phyloP scores from a whole-genome alignment of 2,888 invertebrate species.

The Digitonthophagus gazella region DNA sequence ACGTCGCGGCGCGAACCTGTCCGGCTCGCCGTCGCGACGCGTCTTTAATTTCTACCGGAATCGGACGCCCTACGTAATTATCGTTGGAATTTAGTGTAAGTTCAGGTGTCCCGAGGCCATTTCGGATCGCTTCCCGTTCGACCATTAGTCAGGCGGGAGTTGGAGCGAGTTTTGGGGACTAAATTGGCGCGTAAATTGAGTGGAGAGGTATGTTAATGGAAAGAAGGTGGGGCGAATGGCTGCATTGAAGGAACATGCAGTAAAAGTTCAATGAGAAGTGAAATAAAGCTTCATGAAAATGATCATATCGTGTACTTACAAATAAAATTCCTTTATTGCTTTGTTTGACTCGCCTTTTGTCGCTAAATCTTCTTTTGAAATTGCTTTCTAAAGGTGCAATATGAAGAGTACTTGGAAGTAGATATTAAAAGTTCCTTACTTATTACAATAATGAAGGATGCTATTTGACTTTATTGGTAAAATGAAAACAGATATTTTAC shows the following conservation, averaged over 20 bases:
- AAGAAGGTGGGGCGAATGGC: too few species aligned
- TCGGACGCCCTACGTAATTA: background rate
- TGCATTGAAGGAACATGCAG: too few species aligned
- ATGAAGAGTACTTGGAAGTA: too few species aligned
- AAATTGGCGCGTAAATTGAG: background rate
- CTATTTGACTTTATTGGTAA: too few species aligned
- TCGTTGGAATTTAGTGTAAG: background rate
- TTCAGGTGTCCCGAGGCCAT: background rate
- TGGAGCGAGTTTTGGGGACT: background rate
- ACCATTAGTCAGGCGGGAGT: background rate
- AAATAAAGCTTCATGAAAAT: too few species aligned
- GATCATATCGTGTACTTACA: too few species aligned
- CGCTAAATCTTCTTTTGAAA: background rate
- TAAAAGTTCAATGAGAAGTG: too few species aligned
- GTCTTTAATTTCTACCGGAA: background rate
- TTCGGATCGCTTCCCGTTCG: background rate
- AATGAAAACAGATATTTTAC: too few species aligned
- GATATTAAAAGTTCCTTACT: too few species aligned
- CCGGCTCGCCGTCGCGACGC: background rate
- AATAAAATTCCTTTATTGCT: background rate
- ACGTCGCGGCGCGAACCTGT: background rate
- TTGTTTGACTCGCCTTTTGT: background rate
- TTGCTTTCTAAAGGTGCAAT: too few species aligned
- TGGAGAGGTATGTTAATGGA: background rate
- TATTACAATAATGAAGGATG: too few species aligned